Evolutionary conservation across 2,797 vertebrate genomes (phyloP), one percentile per base, ranked within the genome.

Genomic region (Helarctos malayanus): DNA sequence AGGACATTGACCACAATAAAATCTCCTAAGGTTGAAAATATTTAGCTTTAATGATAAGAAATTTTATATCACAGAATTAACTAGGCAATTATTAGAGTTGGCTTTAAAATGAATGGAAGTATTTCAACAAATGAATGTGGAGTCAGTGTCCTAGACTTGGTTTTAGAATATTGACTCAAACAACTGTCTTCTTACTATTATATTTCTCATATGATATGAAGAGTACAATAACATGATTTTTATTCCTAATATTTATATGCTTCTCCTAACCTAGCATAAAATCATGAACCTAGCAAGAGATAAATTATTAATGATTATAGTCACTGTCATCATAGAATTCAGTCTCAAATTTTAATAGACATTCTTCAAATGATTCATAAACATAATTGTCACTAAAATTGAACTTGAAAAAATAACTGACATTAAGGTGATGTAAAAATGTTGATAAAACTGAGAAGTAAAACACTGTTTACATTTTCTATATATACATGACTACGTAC

Each of bases 311-410:
- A 54, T 80, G 14, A 84, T 88, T 47, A 89, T 12, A 79, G 75
- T 86, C 35, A 65, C 61, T 16, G 18, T 73, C 59, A 93, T 87
- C 57, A 73, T 21, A 47, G 23, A 88, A 81, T 45, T 75, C 69
- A 78, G 59, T 82, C 57, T 85, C 13, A 94, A 79, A 89, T 71
- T 79, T 89, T 92, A 83, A 79, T 79, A 71, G 27, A 38, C 12
- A 41, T 82, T 96, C 29, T 97, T 87, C 47, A 92, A 65, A 80
- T 81, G 18, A 63, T 27, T 92, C 47, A 52, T 47, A 90, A 93
- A 88, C 13, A 76, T 56, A 69, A 78, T 84, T 1, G 29, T 82
- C 11, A 32, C 52, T 29, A 23, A 91, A 91, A 59, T 57, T 95
- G 68, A 95, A 96, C 45, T 61, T 52, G 49, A 29, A 87, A 92